phyloP scores from a whole-genome alignment of 2,888 invertebrate genomes.

The Tolmerus cingulatus region DNA sequence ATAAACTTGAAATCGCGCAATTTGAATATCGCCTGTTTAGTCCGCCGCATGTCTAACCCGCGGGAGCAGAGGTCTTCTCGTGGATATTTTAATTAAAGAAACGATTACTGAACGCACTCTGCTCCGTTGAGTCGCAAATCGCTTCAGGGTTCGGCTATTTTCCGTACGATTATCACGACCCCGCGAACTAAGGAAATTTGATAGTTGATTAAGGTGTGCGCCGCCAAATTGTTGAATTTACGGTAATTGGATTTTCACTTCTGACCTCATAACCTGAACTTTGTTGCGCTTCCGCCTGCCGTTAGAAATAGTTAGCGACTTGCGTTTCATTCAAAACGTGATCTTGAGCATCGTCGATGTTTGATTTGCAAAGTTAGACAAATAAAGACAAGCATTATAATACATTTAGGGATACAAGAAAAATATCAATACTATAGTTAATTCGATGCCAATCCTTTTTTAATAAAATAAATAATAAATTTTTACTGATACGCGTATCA shows the following conservation, averaged over 20 bases:
- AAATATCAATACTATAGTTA: too few relatives aligned
- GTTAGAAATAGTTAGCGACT: neutral
- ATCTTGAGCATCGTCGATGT: neutral
- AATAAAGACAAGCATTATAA: too few relatives aligned
- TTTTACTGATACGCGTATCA: too few relatives aligned
- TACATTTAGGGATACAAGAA: too few relatives aligned
- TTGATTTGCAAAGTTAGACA: too few relatives aligned
- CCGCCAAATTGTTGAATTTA: neutral
- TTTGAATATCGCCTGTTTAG: neutral
- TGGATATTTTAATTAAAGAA: conserved; percentile 29
- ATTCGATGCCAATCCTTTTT: too few relatives aligned
- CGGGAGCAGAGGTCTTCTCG: neutral
- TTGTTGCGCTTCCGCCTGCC: neutral
- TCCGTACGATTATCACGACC: neutral
- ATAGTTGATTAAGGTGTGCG: neutral
- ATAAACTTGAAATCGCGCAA: conserved; percentile 21
- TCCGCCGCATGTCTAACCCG: neutral
- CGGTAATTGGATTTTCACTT: neutral
- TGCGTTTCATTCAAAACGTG: neutral
- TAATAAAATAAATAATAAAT: too few relatives aligned
- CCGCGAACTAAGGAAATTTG: neutral
- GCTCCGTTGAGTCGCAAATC: neutral
- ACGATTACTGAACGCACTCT: neutral
- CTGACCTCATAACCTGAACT: neutral
- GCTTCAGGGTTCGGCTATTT: neutral